Conservation (phyloP, 2,888 invertebrate genomes). For the Matsumyia berberina region DNA sequence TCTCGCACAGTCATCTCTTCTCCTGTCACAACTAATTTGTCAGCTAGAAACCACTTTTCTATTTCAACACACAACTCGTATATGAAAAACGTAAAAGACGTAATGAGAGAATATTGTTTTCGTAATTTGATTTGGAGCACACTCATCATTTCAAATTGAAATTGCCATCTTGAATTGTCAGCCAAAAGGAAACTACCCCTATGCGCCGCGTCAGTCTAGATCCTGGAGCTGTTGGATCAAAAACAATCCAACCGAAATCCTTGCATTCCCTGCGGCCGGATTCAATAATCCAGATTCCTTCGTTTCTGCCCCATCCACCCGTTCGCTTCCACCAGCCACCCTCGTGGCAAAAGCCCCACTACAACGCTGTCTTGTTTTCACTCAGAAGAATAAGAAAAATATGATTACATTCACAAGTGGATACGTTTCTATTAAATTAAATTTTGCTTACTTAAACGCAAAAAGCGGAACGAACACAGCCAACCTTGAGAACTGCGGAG, state of each 20-base stretch:
- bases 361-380: slow-evolving; percentile 53
- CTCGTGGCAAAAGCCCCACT: slow-evolving; percentile 51
- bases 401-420: slow-evolving; percentile 77
- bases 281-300: slow-evolving; percentile 62
- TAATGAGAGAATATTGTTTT: slow-evolving; percentile 65
- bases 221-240: slow-evolving; percentile 40
- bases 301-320: slow-evolving; percentile 29
- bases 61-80: neutral
- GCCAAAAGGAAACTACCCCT: slow-evolving; percentile 58
- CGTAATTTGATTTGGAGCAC: slow-evolving; percentile 67
- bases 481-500: slow-evolving; percentile 31
- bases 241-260: slow-evolving; percentile 70
- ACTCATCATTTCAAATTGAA: slow-evolving; percentile 67
- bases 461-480: slow-evolving; percentile 50
- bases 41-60: neutral
- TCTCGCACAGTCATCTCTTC: too few relatives aligned
- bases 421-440: slow-evolving; percentile 76
- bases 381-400: slow-evolving; percentile 71
- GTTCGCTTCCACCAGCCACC: slow-evolving; percentile 19
- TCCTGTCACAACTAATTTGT: too few relatives aligned
- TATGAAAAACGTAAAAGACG: slow-evolving; percentile 21
- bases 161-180: slow-evolving; percentile 71
- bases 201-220: slow-evolving; percentile 1
- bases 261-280: slow-evolving; percentile 67
- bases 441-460: slow-evolving; percentile 76